These are phyloP conservation scores for Cryptophagus acutangulus DNA, from an alignment of 2,888 invertebrate species.

Conservation along the genomic window DNA sequence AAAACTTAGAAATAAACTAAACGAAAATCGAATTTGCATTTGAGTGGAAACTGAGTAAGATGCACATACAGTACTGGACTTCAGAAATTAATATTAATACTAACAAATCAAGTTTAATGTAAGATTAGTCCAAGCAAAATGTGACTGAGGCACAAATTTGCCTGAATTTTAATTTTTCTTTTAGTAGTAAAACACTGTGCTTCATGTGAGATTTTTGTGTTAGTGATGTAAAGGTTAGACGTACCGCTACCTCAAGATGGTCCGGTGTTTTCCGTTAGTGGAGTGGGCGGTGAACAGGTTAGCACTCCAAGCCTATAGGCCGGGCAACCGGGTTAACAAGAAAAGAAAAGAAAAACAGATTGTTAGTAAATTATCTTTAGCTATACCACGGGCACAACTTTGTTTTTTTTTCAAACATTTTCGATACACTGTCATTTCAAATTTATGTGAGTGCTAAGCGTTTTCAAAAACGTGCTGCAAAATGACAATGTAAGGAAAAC, in stretches of 20 bases:
- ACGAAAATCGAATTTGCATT: too few species aligned
- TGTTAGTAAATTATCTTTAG: conserved; percentile 46
- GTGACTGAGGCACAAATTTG: too few species aligned
- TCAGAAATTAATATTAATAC: too few species aligned
- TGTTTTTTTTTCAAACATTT: too few species aligned
- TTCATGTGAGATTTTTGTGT: conserved; percentile 30
- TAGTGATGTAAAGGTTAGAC: conserved; percentile 47
- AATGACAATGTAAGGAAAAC: not conserved
- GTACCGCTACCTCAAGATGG: conserved; percentile 46
- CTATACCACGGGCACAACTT: conserved; percentile 31
- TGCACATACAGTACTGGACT: too few species aligned
- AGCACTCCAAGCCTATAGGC: conserved; percentile 66
- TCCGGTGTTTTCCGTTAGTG: conserved; percentile 43
- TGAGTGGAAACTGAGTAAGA: too few species aligned
- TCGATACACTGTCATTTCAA: conserved; percentile 2
- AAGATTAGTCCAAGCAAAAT: too few species aligned
- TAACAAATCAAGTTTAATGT: too few species aligned
- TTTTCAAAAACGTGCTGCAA: not conserved
- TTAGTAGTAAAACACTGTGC: conserved; percentile 4
- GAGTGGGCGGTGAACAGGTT: conserved; percentile 50
- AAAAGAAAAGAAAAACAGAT: conserved; percentile 49
- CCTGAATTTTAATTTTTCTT: too few species aligned
- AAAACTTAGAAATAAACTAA: too few species aligned
- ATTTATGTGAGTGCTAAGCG: not conserved
- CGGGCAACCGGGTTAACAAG: conserved; percentile 50